phyloP scores from a whole-genome alignment of 2,888 invertebrate species.

The Matsumyia berberina region DNA sequence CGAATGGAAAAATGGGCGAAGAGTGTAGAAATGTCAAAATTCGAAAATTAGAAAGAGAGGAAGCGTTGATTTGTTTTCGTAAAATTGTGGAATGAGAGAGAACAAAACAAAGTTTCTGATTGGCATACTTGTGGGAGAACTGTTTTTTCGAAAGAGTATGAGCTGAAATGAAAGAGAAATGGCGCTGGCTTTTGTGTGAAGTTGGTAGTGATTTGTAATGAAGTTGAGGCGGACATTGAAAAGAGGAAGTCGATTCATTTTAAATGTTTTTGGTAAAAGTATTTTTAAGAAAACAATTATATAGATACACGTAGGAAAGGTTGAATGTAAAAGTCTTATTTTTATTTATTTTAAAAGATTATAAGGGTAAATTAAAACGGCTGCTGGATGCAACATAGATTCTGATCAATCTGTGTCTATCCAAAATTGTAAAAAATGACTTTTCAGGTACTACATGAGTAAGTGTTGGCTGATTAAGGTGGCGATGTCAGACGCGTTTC shows the following conservation, averaged over 20 bases:
- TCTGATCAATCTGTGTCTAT: too few species aligned
- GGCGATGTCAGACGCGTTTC: too few species aligned
- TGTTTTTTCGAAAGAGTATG: conserved; percentile 1
- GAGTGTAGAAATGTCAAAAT: conserved; percentile 67
- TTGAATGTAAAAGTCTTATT: too few species aligned
- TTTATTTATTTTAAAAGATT: too few species aligned
- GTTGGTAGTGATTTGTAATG: conserved; percentile 13
- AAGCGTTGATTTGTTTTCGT: conserved; percentile 60
- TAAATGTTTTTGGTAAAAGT: background rate
- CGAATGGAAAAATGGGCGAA: conserved; percentile 71
- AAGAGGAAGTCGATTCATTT: background rate
- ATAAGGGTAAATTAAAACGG: too few species aligned
- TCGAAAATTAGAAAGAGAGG: conserved; percentile 56
- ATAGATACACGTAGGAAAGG: too few species aligned
- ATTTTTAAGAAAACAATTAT: too few species aligned
- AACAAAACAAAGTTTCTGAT: conserved; percentile 55
- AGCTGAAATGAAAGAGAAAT: conserved; percentile 12
- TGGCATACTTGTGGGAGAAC: conserved; percentile 15
- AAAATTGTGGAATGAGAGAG: conserved; percentile 56
- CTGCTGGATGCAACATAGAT: too few species aligned
- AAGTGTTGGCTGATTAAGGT: too few species aligned
- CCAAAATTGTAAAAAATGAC: too few species aligned
- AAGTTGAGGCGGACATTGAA: background rate
- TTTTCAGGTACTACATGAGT: too few species aligned
- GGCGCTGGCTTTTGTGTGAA: conserved; percentile 32